These are phyloP conservation scores for Masticophis lateralis DNA, from an alignment of 2,797 vertebrate species.

Conservation along the genomic window DNA sequence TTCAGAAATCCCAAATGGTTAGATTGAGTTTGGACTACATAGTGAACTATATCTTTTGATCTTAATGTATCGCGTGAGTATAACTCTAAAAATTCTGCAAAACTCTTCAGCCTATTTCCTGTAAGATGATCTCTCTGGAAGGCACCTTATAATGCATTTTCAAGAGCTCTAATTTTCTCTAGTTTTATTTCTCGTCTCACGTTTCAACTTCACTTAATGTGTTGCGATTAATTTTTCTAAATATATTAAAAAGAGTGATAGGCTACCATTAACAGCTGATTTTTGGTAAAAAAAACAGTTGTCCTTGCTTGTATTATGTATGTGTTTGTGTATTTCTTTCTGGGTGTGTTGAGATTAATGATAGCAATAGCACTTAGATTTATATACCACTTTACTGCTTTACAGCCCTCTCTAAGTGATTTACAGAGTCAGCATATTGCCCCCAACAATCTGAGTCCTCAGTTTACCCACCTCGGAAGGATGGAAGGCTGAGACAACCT, in stretches of 20 bases:
- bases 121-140: background rate
- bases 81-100: background rate
- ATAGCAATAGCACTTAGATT: no score
- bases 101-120: background rate
- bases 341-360: background rate
- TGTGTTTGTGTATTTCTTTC: background rate
- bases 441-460: no score
- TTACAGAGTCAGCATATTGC: no score
- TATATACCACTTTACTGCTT: no score
- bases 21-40: background rate
- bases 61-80: background rate
- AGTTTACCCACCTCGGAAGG: no score
- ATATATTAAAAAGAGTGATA: background rate
- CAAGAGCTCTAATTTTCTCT: background rate
- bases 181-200: background rate
- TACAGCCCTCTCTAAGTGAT: no score
- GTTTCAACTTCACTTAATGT: background rate
- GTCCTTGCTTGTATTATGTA: background rate
- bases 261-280: background rate
- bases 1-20: background rate
- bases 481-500: no score
- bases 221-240: background rate
- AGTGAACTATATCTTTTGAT: background rate
- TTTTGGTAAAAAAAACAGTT: background rate
- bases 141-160: background rate